Base-by-base conservation (phyloP, 2,797 vertebrate genomes). In the Simalia tracyae region DNA sequence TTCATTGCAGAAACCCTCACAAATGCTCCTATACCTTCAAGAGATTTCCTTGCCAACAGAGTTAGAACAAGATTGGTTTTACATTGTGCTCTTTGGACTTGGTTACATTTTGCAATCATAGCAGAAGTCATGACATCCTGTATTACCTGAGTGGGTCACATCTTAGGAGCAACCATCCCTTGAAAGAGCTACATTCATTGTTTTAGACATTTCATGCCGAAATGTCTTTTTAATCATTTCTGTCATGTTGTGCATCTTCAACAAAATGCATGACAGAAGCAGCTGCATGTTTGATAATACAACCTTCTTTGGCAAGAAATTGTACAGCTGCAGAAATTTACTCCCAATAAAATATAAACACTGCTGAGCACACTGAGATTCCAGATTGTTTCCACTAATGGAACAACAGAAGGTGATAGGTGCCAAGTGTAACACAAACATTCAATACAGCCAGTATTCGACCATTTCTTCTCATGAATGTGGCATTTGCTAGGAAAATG, bases 351-450 rank as follows among this genome's bases (percentile, higher is more conserved):
- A 94, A 91, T 9, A 89, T 81, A 81, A 46, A 81, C 0, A 19
- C 36, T 88, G 84, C 61, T 4, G 66, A 89, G 56, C 31, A 93
- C 64, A 72, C 81, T 22, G 31, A 57, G 50, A 31, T 89, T 57
- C 14, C 28, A 17, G 60, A 66, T 26, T 89, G 86, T 57, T 95
- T 89, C 64, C 87, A 17, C 84, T 87, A 90, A 92, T 64, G 89
- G 54, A 63, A 85, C 57, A 87, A 57, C 60, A 92, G 0, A 63
- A 91, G 22, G 87, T 90, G 88, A 56, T 72, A 93, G 54, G 90
- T 50, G 59, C 54, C 56, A 89, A 19, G 64, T 31, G 2, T 26
- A 81, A 4, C 0, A 0, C 0, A 0, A 92, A 64, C 60, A 61
- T 64, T 31, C 86, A 89, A 12, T 88, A 31, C 63, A 92, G 88